Conservation (phyloP, 2,113 vertebrate species). For the Helogale parvula region DNA sequence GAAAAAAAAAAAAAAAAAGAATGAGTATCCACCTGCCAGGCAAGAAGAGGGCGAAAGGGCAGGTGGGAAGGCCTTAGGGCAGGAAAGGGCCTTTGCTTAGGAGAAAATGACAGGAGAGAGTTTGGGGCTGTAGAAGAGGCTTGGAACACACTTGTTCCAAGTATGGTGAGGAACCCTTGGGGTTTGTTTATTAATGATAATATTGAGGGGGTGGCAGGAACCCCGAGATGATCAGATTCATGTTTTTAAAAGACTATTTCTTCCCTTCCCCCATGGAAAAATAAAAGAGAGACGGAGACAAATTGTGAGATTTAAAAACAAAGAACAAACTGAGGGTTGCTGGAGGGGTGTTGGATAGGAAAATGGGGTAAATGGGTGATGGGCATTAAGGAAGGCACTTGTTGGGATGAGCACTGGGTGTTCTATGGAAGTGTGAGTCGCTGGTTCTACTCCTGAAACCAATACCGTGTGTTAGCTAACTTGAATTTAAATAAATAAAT, state of each 20-base stretch:
- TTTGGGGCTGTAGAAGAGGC: accelerated
- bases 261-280: not conserved
- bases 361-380: too few relatives aligned
- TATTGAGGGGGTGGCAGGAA: not conserved
- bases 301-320: too few relatives aligned
- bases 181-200: not conserved
- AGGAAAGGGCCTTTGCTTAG: not conserved
- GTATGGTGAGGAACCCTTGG: not conserved
- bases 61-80: not conserved
- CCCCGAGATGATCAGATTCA: not conserved
- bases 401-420: too few relatives aligned
- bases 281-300: too few relatives aligned
- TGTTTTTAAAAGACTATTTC: not conserved
- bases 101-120: not conserved
- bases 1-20: not conserved
- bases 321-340: too few relatives aligned
- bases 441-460: too few relatives aligned
- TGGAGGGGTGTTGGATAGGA: too few relatives aligned
- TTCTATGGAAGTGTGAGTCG: too few relatives aligned
- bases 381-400: too few relatives aligned
- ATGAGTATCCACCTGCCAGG: not conserved
- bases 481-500: too few relatives aligned
- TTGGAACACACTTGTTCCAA: not conserved
- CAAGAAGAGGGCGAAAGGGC: not conserved
- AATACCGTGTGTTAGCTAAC: too few relatives aligned